Evolutionary conservation across 2,888 invertebrate genomes (phyloP), one percentile per base, ranked within the genome.

Genomic region (Drymonia ruficornis): DNA sequence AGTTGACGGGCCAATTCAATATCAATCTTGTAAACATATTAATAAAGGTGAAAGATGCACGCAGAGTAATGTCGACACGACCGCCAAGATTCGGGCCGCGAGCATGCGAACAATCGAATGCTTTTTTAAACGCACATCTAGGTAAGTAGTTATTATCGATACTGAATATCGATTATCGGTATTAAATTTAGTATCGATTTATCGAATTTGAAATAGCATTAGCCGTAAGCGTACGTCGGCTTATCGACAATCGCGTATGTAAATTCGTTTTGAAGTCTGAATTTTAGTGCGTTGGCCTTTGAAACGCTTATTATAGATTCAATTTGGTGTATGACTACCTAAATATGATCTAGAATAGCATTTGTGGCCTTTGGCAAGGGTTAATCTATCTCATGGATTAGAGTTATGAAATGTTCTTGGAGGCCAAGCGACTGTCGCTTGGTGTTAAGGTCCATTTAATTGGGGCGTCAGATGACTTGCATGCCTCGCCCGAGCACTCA

Each of bases 1-100:
- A 15, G 38, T 49, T 19, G 34, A 28, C 13, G 29, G 61, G 46
- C 45, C 61, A 65, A 67, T 63, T 56, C 16, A 72, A 70, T 68
- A 52, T 56, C 52, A 53, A 50, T 59, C 62, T 55, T 76, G 70
- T 49, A 51, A 2, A n/a, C 7, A 57, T 50, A 29, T 18, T 0
- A 2, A 49, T 68, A 75, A 61, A 62, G 52, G 50, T 61, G 52
- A 59, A 31, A 47, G 46, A 46, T 45, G 12, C 34, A 12, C 28
- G 16, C 40, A 31, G 36, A 13, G 12, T 18, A 52, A 57, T 81
- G 75, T 76, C 78, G 75, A 78, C 77, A 63, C 59, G 72, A 61
- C 75, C 76, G 62, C 63, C 76, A 75, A 67, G 62, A 68, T 70
- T 71, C 44, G 54, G 69, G 55, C 56, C 67, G 65, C 70, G 70